Base-by-base conservation (phyloP, 1,140 invertebrate genomes). In the Drosophila grimshawi region DNA sequence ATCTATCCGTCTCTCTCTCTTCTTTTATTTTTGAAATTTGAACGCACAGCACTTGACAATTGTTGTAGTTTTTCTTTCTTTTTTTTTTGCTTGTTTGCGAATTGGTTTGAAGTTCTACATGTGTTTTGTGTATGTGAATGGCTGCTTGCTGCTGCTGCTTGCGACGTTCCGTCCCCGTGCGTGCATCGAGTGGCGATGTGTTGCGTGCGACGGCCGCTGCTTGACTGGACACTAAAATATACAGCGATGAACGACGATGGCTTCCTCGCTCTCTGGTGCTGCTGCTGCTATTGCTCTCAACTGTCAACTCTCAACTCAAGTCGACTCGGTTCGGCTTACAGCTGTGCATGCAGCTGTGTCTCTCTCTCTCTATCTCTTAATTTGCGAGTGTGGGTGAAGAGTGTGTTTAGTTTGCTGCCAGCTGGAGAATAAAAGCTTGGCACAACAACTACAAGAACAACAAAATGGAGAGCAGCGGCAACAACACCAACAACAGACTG, bases 1-100 rank as follows among this genome's bases (percentile, higher is more conserved):
- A 48, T 68, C 56, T 46, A 53, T 70, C 11, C 48, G 8, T 52
- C 27, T 76, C 4, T 48, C 59, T 61, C 39, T 53, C 8, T 59
- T 39, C 53, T 59, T 53, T 51, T 65, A 55, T 19, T 19, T 19
- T 19, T 19, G 19, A 53, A 83, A 68, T 59, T 63, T 35, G 10
- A 3, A 70, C 59, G 74, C 81, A 86, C 81, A 86, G 81, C 81
- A 86, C 81, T 77, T 80, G 61, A 57, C 70, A 76, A 66, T 69
- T 80, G 39, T 71, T 80, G 48, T 69, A 62, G 45, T 67, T 72
- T 48, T 64, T 69, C 39, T 68, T 52, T 51, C 43, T 56, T 7
- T 67, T 46, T 11, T 41, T 41, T 69, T 63, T 45, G 48, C 45
- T 78, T 62, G 56, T 65, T 81, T 71, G 77, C 74, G 77, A 67